Evolutionary conservation across 1,140 invertebrate genomes (phyloP).

Genomic region (Megathymus violae): DNA sequence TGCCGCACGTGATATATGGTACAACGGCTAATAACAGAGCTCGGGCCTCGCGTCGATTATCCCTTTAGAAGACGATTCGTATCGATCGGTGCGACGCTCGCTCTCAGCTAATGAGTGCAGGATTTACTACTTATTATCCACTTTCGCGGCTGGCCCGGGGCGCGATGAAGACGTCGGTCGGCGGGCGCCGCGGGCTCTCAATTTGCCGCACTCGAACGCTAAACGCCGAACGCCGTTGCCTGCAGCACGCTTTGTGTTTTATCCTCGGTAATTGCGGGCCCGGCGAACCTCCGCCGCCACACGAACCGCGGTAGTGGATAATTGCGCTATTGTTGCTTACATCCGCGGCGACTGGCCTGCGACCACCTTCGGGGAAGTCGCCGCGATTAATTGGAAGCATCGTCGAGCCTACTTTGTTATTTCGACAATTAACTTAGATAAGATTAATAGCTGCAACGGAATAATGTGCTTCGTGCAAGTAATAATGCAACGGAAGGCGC

Average conservation of each 20-base stretch:
- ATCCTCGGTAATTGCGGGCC: conserved; percentile 73
- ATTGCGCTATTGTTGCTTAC: conserved; percentile 72
- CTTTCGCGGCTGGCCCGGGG: conserved; percentile 66
- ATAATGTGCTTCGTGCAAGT: conserved; percentile 36
- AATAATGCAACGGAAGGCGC: conserved; percentile 49
- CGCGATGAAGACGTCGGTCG: conserved; percentile 69
- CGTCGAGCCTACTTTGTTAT: conserved; percentile 55
- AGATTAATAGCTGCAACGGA: conserved; percentile 61
- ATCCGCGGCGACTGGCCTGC: conserved; percentile 48
- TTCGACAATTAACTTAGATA: conserved; percentile 68
- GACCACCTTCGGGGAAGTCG: conserved; percentile 46
- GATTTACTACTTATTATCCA: conserved; percentile 80
- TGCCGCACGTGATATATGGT: conserved; percentile 78
- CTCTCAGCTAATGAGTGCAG: conserved; percentile 75
- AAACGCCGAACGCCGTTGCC: conserved; percentile 51
- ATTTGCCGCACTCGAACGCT: conserved; percentile 62
- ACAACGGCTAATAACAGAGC: conserved; percentile 79
- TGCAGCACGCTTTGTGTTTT: conserved; percentile 70
- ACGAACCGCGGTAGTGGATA: conserved; percentile 63
- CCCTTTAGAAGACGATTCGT: conserved; percentile 76
- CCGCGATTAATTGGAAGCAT: conserved; percentile 62
- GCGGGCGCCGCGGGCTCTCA: conserved; percentile 61
- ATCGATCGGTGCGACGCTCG: conserved; percentile 73
- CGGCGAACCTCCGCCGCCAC: conserved; percentile 58
- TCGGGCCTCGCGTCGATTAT: conserved; percentile 66